Evolutionary conservation across 2,113 vertebrate genomes (phyloP).

Genomic region (Corythaixoides concolor): DNA sequence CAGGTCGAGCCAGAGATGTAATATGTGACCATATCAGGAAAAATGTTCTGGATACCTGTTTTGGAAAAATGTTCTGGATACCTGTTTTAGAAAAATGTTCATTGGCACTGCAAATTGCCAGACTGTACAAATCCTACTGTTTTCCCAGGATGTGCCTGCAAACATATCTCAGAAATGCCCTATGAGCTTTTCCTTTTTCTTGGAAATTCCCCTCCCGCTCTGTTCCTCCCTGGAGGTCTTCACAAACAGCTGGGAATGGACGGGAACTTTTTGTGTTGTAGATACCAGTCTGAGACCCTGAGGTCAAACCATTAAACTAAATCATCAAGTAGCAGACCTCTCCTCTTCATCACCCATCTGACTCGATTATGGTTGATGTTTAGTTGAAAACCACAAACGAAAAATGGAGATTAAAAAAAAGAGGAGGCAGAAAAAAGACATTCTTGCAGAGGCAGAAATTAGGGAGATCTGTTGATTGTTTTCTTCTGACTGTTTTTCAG

Average conservation of each 20-base stretch:
- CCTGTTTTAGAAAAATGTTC: background rate
- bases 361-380: background rate
- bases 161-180: background rate
- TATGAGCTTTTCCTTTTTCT: background rate
- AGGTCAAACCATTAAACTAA: background rate
- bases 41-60: background rate
- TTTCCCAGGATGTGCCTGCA: background rate
- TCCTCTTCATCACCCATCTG: background rate
- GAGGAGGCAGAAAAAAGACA: background rate
- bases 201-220: background rate
- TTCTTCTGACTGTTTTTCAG: background rate
- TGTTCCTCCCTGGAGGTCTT: background rate
- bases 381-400: background rate
- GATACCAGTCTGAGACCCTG: background rate
- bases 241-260: background rate
- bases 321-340: background rate
- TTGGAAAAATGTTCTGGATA: background rate
- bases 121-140: background rate
- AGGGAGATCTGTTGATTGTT: background rate
- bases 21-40: background rate
- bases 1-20: background rate
- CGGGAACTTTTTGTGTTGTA: background rate
- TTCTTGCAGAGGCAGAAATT: background rate
- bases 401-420: background rate
- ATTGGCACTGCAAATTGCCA: background rate